Conservation (phyloP, 23 tunicate genomes). For the Styela plicata region DNA sequence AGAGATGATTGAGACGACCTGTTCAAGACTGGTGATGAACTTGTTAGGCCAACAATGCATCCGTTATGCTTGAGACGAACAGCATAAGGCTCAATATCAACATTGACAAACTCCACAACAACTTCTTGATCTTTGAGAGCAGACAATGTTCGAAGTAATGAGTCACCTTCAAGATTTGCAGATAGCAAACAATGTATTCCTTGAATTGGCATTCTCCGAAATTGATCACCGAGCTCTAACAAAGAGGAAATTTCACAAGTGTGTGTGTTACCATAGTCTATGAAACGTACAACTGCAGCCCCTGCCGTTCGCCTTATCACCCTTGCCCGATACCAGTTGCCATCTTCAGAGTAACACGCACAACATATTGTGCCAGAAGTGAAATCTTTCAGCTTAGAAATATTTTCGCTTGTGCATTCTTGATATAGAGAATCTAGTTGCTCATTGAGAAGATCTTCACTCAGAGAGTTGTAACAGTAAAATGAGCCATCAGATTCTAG, state of each 20-base stretch:
- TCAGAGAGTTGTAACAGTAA: slow-evolving; percentile 12
- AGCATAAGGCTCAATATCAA: slow-evolving; percentile 20
- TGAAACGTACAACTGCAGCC: slow-evolving; percentile 38
- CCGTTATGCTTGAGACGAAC: slow-evolving; percentile 35
- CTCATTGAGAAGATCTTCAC: slow-evolving; percentile 9
- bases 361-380: slow-evolving; percentile 33
- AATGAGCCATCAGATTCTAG: slow-evolving; percentile 43
- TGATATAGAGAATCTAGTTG: slow-evolving; percentile 30
- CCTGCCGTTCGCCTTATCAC: slow-evolving; percentile 12
- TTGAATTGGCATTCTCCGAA: slow-evolving; percentile 35
- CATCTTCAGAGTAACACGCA: slow-evolving; percentile 42
- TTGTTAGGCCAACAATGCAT: slow-evolving; percentile 12
- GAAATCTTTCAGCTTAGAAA: neutral
- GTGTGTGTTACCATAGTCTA: slow-evolving; percentile 57
- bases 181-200: slow-evolving; percentile 36
- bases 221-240: slow-evolving; percentile 13
- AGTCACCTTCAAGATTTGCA: slow-evolving; percentile 2
- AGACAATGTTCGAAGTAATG: slow-evolving; percentile 12
- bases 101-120: slow-evolving; percentile 41
- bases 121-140: slow-evolving; percentile 36
- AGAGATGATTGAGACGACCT: neutral
- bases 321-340: slow-evolving; percentile 59
- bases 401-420: slow-evolving; percentile 13
- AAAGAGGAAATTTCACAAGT: slow-evolving; percentile 19
- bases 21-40: neutral